Evolutionary conservation across 2,888 invertebrate species (phyloP).

Genomic region (Coenonympha glycerion): DNA sequence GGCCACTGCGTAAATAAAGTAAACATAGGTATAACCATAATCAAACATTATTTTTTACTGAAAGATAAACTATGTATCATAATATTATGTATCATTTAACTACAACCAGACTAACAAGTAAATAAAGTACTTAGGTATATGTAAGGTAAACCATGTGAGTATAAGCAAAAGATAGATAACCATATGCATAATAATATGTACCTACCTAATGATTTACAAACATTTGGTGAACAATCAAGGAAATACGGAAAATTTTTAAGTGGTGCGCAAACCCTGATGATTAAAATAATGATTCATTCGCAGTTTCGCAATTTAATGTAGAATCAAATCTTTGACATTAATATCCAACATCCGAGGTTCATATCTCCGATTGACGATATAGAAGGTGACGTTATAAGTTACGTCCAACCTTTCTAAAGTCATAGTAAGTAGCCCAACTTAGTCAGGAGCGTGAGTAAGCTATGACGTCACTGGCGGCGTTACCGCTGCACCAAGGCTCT

Average conservation of each 20-base stretch:
- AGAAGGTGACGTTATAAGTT: neutral
- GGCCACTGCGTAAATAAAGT: no score
- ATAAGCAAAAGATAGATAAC: neutral
- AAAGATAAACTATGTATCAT: no score
- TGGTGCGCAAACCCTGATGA: neutral
- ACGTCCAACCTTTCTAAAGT: neutral
- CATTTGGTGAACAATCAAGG: neutral
- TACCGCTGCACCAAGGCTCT: neutral
- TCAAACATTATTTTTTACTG: no score
- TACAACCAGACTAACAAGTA: no score
- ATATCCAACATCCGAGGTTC: neutral
- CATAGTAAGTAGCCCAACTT: neutral
- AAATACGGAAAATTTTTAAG: neutral
- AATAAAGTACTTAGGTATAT: no score
- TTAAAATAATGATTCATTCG: neutral
- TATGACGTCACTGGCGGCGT: conserved; percentile 24
- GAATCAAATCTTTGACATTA: neutral
- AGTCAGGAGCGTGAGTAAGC: conserved; percentile 14
- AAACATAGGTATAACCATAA: no score
- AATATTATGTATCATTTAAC: no score
- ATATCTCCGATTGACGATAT: neutral
- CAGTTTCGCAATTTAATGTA: neutral
- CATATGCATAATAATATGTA: no score
- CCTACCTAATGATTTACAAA: neutral
- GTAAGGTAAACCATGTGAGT: no score